Base-by-base conservation (phyloP, 53 echinoderm and acorn worm species). In the Mesocentrotus franciscanus region DNA sequence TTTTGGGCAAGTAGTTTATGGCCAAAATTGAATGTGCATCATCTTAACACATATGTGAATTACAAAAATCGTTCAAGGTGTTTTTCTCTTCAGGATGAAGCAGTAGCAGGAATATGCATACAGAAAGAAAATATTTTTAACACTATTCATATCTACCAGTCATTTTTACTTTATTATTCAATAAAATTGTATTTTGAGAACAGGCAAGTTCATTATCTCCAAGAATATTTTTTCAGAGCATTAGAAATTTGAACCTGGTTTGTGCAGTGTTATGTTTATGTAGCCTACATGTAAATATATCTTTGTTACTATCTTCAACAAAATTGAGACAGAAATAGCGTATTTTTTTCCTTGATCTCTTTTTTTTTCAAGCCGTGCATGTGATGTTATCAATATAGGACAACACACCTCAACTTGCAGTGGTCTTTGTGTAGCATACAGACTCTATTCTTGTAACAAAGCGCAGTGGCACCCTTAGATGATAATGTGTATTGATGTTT, bases 401-500 rank as follows among this genome's bases (percentile, higher is more conserved):
- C 87, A 58, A 2, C 17, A 12, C 30, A 10, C 29, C 87, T 87
- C 57, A 87, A 87, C 87, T 87, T 29, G 42, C 33, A 15, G 81
- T 55, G 26, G 9, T 87, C 12, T 39, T 39, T 17, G 12, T 85
- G 26, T 58, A 26, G 59, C 4, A 22, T 16, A 49, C 87, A 58
- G 87, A 87, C 87, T 58, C 58, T 58, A 58, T 87, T 87, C 58
- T 87, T 26, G 27, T 8, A 11, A 87, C 27, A 87, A 87, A 87
- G 58, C 87, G 58, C n/a, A 10, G 14, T 87, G 87, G 87, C 58
- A 58, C 58, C 58, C 58, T 58, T 87, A 87, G 26, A 87, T 27
- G 87, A 29, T 87, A 87, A 87, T 87, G 56, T 26, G 58, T 87
- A 87, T 87, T 87, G 87, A 87, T 87, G 87, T 59, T 87, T 27